Conservation (phyloP, 2,113 vertebrate genomes). For the Serilophus lunatus region DNA sequence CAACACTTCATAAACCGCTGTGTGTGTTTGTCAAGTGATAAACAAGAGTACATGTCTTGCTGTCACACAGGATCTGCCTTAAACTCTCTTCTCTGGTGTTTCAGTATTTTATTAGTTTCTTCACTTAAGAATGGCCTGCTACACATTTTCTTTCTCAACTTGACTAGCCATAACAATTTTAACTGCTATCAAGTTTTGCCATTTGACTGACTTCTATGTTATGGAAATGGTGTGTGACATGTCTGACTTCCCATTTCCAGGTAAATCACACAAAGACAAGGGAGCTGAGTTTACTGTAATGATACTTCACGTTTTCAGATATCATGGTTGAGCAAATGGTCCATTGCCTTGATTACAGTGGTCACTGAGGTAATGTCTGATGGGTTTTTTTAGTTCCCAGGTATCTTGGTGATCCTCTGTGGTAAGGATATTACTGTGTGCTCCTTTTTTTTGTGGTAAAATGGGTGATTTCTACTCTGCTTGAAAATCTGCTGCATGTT, state of each 20-base stretch:
- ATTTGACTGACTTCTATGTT: slow-evolving; percentile 8
- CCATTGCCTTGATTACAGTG: slow-evolving; percentile 17
- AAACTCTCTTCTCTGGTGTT: background rate
- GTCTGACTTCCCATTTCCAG: background rate
- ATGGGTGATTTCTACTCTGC: background rate
- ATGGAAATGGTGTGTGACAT: background rate
- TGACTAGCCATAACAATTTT: background rate
- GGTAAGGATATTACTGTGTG: background rate
- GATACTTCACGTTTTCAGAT: background rate
- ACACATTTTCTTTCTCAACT: background rate
- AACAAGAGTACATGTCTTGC: background rate
- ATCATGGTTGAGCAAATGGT: background rate
- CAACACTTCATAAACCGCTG: accelerated
- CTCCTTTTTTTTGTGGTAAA: background rate
- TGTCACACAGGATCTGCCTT: background rate
- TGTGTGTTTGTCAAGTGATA: background rate
- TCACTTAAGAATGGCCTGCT: background rate
- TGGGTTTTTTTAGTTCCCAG: background rate
- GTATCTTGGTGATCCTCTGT: background rate
- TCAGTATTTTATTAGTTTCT: background rate
- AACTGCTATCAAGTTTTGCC: background rate
- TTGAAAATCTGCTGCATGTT: background rate
- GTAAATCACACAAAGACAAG: background rate
- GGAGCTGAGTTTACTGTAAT: background rate
- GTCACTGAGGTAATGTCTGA: slow-evolving; percentile 23